Base-by-base conservation (phyloP, 2,113 vertebrate species). In the Charadrius vociferus region DNA sequence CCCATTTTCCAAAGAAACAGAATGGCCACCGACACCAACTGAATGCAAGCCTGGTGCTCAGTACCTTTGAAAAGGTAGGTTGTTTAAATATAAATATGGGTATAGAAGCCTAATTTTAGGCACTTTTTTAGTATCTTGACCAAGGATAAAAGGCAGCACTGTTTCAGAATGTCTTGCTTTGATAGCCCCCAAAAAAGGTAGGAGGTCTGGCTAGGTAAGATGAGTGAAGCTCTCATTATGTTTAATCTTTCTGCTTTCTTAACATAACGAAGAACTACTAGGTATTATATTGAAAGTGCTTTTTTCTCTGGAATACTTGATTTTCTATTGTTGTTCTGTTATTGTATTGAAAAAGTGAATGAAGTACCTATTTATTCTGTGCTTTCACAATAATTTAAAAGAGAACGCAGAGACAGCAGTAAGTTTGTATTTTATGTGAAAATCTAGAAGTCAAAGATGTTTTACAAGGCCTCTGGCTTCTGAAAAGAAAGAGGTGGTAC, bases 361-460 rank as follows among this genome's bases (percentile, higher is more conserved):
- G 88, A 87, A 93, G 50, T 55, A 73, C 47, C 90, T 96, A 97
- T 95, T 94, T 97, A 97, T 96, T 74, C 82, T 86, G n/a, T 72
- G 83, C 80, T 93, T 94, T 96, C 85, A 97, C 93, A 94, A 83
- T 95, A 93, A 95, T 97, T 96, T 95, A 83, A 96, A 97, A 97
- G 93, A 71, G 87, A 94, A 93, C 17, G 53, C 67, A 94, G 72
- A 86, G 88, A 92, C 26, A 94, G 96, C 90, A 94, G 93, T 90
- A 90, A 96, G 93, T 84, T 94, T 95, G 86, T 92, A 85, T 91
- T 96, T 96, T 78, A 95, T 92, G 80, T 90, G 67, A 93, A 72
- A 94, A 97, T 88, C 90, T 71, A 90, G 95, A 97, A 94, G 95
- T 83, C 93, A 96, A 95, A 97, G 90, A 96, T 34, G 34, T 68